These are phyloP conservation scores for Oegoconia quadripuncta DNA, from an alignment of 2,888 invertebrate genomes.

Conservation along the genomic window DNA sequence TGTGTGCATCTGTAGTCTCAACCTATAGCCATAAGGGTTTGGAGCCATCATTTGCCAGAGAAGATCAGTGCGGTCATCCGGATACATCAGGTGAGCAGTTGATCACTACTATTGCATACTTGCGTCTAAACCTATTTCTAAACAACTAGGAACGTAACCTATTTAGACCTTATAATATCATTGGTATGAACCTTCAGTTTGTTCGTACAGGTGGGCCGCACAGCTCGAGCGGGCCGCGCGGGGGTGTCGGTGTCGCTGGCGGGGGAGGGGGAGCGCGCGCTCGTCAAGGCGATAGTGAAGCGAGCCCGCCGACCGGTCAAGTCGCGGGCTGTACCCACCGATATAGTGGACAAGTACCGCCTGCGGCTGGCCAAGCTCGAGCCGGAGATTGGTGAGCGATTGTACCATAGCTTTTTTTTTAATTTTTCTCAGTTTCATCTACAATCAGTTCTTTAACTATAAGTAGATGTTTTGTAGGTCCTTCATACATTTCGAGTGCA, in stretches of 20 bases:
- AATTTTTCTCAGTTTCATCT: neutral
- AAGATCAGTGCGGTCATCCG: too few species aligned
- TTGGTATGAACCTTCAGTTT: neutral
- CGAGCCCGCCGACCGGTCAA: constrained; percentile 92
- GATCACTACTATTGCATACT: too few species aligned
- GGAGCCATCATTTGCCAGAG: too few species aligned
- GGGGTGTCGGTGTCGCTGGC: constrained; percentile 97
- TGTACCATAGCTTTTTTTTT: too few species aligned
- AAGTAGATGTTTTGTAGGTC: neutral
- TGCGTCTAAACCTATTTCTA: too few species aligned
- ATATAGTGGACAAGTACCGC: constrained; percentile 93
- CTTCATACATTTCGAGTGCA: too few species aligned
- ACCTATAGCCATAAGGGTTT: too few species aligned
- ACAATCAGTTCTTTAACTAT: neutral
- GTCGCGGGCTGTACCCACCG: constrained; percentile 90
- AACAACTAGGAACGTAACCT: too few species aligned
- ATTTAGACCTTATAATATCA: neutral
- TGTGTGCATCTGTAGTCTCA: too few species aligned
- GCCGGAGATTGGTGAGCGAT: constrained; percentile 85
- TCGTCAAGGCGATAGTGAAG: constrained; percentile 95
- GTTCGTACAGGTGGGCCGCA: constrained; percentile 87
- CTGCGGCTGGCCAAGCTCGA: constrained; percentile 86
- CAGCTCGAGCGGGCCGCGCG: constrained; percentile 95
- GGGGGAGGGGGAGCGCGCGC: constrained; percentile 93
- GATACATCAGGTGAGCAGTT: too few species aligned